A percentile compares a stretch with the other conserved stretches of the same genome.
Conservation (phyloP, 2,888 invertebrate genomes). For the Acronicta leporina region DNA sequence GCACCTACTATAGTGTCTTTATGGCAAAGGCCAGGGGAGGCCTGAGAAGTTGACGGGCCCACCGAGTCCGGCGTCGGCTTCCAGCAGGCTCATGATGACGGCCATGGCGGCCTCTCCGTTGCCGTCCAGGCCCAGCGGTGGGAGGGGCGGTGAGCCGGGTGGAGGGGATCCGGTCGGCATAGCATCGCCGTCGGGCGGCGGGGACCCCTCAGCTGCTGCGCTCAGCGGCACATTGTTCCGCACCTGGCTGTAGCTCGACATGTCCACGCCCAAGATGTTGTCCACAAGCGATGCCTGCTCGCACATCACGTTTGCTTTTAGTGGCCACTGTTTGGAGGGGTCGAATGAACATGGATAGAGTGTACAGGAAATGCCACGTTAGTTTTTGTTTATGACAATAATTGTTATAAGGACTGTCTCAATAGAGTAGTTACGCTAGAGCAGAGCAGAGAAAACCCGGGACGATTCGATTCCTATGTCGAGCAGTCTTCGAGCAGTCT, state of each 20-base stretch:
- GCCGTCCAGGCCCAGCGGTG: conserved; percentile 89
- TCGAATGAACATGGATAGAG: conserved; percentile 9
- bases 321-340: conserved; percentile 47
- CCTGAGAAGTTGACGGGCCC: conserved; percentile 96
- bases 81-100: conserved; percentile 96
- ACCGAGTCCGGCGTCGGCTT: conserved; percentile 96
- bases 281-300: conserved; percentile 70
- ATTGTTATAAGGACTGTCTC: too few relatives aligned
- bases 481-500: too few relatives aligned
- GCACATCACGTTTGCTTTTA: conserved; percentile 47
- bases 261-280: conserved; percentile 67
- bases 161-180: conserved; percentile 51
- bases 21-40: conserved; percentile 95
- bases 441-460: too few relatives aligned
- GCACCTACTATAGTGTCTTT: neutral
- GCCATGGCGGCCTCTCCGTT: conserved; percentile 97
- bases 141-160: conserved; percentile 67
- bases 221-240: conserved; percentile 79
- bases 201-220: conserved; percentile 62
- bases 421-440: too few relatives aligned
- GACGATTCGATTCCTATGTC: too few relatives aligned
- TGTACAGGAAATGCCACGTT: neutral
- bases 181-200: conserved; percentile 70
- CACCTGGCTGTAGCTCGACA: conserved; percentile 59
- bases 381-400: too few relatives aligned